phyloP scores from a whole-genome alignment of 1,140 invertebrate species.

The Microplitis demolitor region DNA sequence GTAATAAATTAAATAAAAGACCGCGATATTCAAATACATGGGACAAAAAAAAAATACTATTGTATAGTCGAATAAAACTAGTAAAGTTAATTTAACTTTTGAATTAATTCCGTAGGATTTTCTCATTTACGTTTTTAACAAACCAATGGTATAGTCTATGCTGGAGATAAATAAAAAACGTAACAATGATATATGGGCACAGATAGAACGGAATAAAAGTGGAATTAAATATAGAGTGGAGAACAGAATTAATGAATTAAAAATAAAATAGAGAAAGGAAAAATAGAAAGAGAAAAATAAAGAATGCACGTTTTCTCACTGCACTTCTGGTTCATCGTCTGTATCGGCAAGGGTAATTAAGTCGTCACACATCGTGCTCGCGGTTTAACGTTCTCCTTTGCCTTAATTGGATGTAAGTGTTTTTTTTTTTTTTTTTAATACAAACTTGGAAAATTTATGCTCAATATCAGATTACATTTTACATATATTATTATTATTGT shows the following conservation, averaged over 20 bases:
- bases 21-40: no score
- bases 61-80: no score
- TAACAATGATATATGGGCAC: not conserved
- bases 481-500: not conserved
- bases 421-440: slow-evolving; percentile 9
- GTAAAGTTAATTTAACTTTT: not conserved
- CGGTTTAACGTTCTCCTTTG: slow-evolving; percentile 19
- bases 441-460: not conserved
- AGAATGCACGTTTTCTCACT: not conserved
- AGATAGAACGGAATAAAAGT: not conserved
- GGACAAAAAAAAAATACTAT: no score
- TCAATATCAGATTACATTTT: not conserved
- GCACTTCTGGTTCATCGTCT: slow-evolving; percentile 22
- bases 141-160: not conserved
- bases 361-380: slow-evolving; percentile 27
- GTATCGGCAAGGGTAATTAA: slow-evolving; percentile 25
- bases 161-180: not conserved
- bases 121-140: slow-evolving; percentile 6
- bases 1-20: no score
- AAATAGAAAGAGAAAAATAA: slow-evolving; percentile 11
- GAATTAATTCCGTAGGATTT: slow-evolving; percentile 2
- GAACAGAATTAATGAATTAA: not conserved
- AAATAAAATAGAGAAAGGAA: not conserved
- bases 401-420: slow-evolving; percentile 26
- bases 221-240: not conserved